Evolutionary conservation across 2,888 invertebrate genomes (phyloP).

Genomic region (Andrena flavipes): DNA sequence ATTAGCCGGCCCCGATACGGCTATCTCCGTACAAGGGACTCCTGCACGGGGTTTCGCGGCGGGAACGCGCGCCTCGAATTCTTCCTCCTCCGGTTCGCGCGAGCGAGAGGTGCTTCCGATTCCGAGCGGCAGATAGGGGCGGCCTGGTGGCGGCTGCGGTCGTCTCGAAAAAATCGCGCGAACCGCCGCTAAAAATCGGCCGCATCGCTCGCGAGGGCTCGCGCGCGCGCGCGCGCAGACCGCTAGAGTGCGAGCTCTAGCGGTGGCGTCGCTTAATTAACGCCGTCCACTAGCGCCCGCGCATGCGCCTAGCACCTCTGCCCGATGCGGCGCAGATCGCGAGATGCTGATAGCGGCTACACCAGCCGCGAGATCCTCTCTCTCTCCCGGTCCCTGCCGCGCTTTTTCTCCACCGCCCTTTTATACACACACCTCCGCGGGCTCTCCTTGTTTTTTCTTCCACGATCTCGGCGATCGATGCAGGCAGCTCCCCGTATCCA

Average conservation of each 20-base stretch:
- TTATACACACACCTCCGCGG: constrained; percentile 14
- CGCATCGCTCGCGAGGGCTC: constrained; percentile 53
- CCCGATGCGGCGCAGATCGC: constrained; percentile 73
- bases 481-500: constrained; percentile 58
- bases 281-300: constrained; percentile 65
- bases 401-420: constrained; percentile 47
- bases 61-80: constrained; percentile 49
- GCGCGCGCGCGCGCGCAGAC: not conserved
- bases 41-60: constrained; percentile 69
- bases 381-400: not conserved
- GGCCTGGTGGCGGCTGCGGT: constrained; percentile 23
- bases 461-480: constrained; percentile 51
- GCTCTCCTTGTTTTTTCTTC: constrained; percentile 25
- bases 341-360: constrained; percentile 78
- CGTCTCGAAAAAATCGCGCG: constrained; percentile 56
- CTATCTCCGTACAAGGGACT: constrained; percentile 73
- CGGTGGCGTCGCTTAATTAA: constrained; percentile 80
- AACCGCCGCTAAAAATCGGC: constrained; percentile 65
- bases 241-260: constrained; percentile 65
- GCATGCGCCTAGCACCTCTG: constrained; percentile 76
- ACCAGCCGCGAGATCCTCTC: constrained; percentile 63
- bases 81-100: constrained; percentile 25
- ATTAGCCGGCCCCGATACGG: constrained; percentile 67
- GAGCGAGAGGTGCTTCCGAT: constrained; percentile 67
- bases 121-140: constrained; percentile 76